Percentiles rank a stretch among this genome's conserved stretches.
Conservation (phyloP, 2,113 vertebrate genomes). For the Hippocampus guttulatus region DNA sequence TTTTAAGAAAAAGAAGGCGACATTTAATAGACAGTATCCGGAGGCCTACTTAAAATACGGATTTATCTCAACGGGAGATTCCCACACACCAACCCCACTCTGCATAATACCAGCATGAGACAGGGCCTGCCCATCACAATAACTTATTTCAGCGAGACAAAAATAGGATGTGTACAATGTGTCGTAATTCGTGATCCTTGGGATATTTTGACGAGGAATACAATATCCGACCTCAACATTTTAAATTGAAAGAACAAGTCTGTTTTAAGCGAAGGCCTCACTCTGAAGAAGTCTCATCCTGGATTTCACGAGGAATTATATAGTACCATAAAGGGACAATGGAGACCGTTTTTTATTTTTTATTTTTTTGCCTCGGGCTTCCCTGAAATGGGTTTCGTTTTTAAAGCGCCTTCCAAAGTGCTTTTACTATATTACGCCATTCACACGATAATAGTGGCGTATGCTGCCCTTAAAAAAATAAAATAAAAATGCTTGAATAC, state of each 20-base stretch:
- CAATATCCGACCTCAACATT: background rate
- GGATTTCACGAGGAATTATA: slow-evolving; percentile 1
- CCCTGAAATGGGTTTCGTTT: background rate
- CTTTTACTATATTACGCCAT: background rate
- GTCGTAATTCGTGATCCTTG: background rate
- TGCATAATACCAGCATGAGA: too few species aligned
- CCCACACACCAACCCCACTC: too few species aligned
- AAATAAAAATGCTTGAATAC: background rate
- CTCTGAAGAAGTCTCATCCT: background rate
- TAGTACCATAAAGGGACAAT: slow-evolving; percentile 1
- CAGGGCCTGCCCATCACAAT: too few species aligned
- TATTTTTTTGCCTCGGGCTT: background rate
- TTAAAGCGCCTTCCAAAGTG: background rate
- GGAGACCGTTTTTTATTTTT: background rate
- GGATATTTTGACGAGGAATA: background rate
- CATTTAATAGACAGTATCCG: too few species aligned
- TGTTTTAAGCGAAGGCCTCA: background rate
- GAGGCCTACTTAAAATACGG: too few species aligned
- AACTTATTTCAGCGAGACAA: too few species aligned
- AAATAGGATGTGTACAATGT: too few species aligned
- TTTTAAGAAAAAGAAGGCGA: too few species aligned
- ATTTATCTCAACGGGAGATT: too few species aligned
- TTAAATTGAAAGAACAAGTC: background rate
- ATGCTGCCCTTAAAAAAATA: background rate
- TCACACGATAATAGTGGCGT: background rate